Evolutionary conservation across 64 coral and sea anemone species (phyloP), one percentile per base, ranked within the genome.

Genomic region (Hydrozoanthus tunicans): DNA sequence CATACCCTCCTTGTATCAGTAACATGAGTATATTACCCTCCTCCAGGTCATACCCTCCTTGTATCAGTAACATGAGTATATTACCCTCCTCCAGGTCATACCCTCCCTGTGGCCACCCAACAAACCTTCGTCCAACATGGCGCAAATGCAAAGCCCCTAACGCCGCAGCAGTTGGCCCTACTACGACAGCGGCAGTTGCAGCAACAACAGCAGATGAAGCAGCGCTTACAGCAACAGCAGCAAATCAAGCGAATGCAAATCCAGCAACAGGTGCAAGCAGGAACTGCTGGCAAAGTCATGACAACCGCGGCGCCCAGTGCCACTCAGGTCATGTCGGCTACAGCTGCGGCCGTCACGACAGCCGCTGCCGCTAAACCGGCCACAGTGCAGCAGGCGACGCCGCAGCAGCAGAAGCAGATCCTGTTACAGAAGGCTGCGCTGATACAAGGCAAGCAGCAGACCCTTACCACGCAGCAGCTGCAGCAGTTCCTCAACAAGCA

Each of bases 141-240:
- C 10, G 65, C 80, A 1, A 66, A 70, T 73, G 3, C 84, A 24
- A 88, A 88, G 56, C 26, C 56, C 53, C 14, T 88, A 9, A 88
- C 84, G 2, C 25, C 68, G 5, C 84, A 88, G 20, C 84, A 88
- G 70, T 7, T 88, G 24, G 55, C 9, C 15, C 4, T 88, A 56
- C 3, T 74, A 15, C 84, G 57, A 57, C 84, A 85, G 51, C 64
- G 24, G 6, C 84, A 56, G 24, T 1, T 51, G 13, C 54, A 73
- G 51, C 84, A 86, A 14, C 83, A 73, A 12, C 83, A 85, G 64
- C 82, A 73, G 25, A 15, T 88, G 69, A 88, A 88, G 56, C 84
- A 88, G 56, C 84, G 84, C 74, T 74, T 88, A 6, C 84, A 88
- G 67, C 81, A 82, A 13, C 84, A 88, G 12, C 83, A 86, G 11